Evolutionary conservation across 2,113 vertebrate genomes (phyloP).

Genomic region (Brachypteracias leptosomus): DNA sequence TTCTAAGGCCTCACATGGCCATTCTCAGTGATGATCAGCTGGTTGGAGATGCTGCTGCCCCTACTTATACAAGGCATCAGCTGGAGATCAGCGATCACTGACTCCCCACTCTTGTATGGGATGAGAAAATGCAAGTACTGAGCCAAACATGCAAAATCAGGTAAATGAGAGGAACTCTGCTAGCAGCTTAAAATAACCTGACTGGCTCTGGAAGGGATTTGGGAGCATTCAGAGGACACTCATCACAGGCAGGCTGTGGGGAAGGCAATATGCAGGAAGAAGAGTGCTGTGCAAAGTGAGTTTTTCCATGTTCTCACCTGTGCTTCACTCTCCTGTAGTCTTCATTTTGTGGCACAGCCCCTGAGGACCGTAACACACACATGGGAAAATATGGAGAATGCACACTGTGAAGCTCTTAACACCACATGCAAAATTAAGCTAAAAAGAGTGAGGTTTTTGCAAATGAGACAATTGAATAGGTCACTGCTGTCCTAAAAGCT

Average conservation of each 20-base stretch:
- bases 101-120: too few relatives aligned
- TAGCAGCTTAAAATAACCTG: neutral
- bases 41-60: neutral
- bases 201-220: neutral
- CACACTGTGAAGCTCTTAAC: neutral
- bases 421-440: conserved; percentile 7
- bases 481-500: conserved; percentile 24
- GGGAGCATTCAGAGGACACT: neutral
- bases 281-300: neutral
- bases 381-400: neutral
- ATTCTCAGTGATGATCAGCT: fast-evolving
- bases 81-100: neutral
- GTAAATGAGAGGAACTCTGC: neutral
- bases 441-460: neutral
- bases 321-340: neutral
- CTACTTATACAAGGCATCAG: neutral
- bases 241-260: neutral
- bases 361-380: neutral
- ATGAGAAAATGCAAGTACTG: neutral
- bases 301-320: neutral
- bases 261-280: neutral
- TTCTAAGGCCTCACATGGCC: neutral
- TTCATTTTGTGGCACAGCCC: neutral
- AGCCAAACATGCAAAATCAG: neutral
- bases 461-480: neutral